Conservation (phyloP, 2,888 invertebrate species). For the Rhagonycha lutea region DNA sequence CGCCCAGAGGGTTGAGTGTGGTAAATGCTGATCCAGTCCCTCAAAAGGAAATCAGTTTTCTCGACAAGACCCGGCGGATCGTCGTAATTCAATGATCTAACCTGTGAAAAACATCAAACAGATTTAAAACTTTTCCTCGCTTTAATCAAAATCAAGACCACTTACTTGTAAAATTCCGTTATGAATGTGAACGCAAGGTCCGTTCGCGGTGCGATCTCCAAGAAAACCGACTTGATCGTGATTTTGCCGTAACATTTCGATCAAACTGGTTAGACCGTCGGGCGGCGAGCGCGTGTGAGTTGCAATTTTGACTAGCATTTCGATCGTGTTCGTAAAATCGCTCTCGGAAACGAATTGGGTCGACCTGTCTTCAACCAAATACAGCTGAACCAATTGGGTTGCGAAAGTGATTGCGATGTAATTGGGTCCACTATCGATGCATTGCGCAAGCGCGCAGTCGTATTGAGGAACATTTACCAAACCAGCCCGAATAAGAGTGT, state of each 20-base stretch:
- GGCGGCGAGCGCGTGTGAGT: conserved; percentile 77
- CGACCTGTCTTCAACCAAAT: conserved; percentile 82
- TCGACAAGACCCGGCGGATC: conserved; percentile 94
- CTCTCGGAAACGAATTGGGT: conserved; percentile 77
- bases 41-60: conserved; percentile 89
- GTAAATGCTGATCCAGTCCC: conserved; percentile 95
- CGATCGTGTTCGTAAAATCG: conserved; percentile 87
- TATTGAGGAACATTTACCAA: conserved; percentile 83
- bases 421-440: conserved; percentile 78
- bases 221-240: conserved; percentile 74
- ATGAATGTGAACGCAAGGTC: conserved; percentile 88
- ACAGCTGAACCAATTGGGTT: conserved; percentile 87
- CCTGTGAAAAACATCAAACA: conserved; percentile 58
- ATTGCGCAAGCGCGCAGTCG: conserved; percentile 80
- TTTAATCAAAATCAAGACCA: neutral
- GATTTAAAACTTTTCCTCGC: neutral
- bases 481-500: conserved; percentile 82
- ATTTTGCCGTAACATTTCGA: conserved; percentile 78
- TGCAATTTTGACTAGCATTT: conserved; percentile 77
- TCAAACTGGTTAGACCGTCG: conserved; percentile 79
- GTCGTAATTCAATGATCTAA: conserved; percentile 84
- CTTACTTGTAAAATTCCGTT: conserved; percentile 84
- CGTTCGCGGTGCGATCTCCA: conserved; percentile 77
- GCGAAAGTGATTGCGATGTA: conserved; percentile 82
- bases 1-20: conserved; percentile 79